Conservation (phyloP, 1,140 invertebrate genomes). For the Zelostemma sp. region DNA sequence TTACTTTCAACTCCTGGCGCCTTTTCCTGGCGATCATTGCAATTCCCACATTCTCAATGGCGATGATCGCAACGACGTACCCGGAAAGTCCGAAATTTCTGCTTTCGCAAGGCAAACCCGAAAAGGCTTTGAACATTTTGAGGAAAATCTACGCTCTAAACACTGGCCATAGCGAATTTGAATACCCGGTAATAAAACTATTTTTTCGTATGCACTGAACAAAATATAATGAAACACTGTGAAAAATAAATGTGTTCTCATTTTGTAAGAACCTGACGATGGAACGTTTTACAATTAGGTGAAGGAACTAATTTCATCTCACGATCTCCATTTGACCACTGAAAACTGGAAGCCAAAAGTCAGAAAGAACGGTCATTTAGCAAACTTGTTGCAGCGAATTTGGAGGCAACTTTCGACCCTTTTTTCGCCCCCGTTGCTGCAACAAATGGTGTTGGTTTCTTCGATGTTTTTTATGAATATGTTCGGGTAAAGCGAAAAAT, state of each 20-base stretch:
- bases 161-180: constrained; percentile 61
- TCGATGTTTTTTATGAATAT: constrained; percentile 76
- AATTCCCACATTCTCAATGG: constrained; percentile 70
- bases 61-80: constrained; percentile 70
- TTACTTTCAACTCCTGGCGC: constrained; percentile 75
- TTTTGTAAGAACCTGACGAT: neutral
- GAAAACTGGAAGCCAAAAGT: neutral
- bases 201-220: too few species aligned
- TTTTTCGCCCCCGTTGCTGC: constrained; percentile 68
- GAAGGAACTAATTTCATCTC: neutral
- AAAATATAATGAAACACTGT: neutral
- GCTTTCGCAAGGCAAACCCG: constrained; percentile 73
- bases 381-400: constrained; percentile 67
- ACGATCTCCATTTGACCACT: neutral
- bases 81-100: constrained; percentile 86
- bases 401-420: constrained; percentile 71
- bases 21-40: constrained; percentile 73
- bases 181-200: constrained; percentile 56
- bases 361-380: constrained; percentile 1
- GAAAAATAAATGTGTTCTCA: neutral
- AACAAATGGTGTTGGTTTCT: constrained; percentile 72
- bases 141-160: constrained; percentile 75
- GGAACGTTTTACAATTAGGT: neutral
- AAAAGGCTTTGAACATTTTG: constrained; percentile 74
- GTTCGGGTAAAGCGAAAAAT: constrained; percentile 72